Percentiles rank a stretch among this genome's conserved stretches.
Evolutionary conservation across 2,797 vertebrate genomes (phyloP).

Genomic region (Myoxocephalus aenaeus): DNA sequence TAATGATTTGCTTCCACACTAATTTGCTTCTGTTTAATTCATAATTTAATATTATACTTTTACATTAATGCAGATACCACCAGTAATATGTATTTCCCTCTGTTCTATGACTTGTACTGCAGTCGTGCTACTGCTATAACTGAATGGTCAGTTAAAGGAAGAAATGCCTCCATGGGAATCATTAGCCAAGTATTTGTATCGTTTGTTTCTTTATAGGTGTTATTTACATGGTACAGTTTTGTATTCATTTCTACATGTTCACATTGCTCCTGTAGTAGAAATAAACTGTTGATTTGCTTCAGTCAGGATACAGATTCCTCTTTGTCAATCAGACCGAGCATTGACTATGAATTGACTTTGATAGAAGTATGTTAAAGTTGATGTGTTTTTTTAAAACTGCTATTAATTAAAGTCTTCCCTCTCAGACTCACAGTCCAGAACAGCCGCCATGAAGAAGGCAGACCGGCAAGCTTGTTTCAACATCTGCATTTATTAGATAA

Average conservation of each 20-base stretch:
- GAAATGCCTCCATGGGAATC: neutral
- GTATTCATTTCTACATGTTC: neutral
- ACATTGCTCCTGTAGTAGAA: neutral
- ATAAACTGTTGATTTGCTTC: neutral
- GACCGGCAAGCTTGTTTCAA: constrained; percentile 15
- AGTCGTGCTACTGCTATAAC: neutral
- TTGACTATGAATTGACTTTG: neutral
- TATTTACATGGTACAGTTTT: neutral
- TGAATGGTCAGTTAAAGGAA: neutral
- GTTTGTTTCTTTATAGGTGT: neutral
- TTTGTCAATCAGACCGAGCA: neutral
- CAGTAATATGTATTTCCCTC: neutral
- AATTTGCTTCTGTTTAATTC: neutral
- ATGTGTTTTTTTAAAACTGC: neutral
- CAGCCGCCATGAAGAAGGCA: neutral
- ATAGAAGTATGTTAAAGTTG: neutral
- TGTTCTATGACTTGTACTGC: neutral
- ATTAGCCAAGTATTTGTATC: neutral
- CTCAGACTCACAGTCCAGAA: constrained; percentile 18
- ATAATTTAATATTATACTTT: neutral
- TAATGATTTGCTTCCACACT: neutral
- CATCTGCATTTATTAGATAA: constrained; percentile 17
- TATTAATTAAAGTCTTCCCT: neutral
- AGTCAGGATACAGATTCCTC: neutral
- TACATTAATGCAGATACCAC: neutral